Evolutionary conservation across 1,140 invertebrate species (phyloP).

Genomic region (Drosophila rhopaloa): DNA sequence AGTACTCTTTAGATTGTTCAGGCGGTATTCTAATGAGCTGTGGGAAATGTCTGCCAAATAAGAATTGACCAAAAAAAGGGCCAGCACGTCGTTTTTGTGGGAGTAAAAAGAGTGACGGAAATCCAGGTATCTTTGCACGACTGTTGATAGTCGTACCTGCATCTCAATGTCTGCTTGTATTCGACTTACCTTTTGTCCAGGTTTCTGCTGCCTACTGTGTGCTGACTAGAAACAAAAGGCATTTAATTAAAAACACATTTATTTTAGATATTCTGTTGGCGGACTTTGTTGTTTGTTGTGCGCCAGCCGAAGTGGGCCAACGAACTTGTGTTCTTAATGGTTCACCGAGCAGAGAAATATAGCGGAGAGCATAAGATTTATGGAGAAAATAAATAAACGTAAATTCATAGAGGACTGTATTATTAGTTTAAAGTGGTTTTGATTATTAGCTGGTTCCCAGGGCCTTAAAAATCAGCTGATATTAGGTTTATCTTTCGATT

Average conservation of each 20-base stretch:
- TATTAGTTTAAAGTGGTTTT: constrained; percentile 3
- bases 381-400: constrained; percentile 13
- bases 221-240: constrained; percentile 54
- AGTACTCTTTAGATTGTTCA: constrained; percentile 25
- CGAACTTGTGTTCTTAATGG: constrained; percentile 62
- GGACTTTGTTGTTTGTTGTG: constrained; percentile 45
- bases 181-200: constrained; percentile 46
- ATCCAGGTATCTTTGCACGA: constrained; percentile 12
- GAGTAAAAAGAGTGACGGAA: neutral
- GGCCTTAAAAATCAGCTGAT: neutral
- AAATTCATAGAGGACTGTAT: constrained; percentile 4
- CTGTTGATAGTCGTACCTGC: constrained; percentile 19
- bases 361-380: constrained; percentile 26
- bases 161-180: constrained; percentile 18
- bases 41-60: constrained; percentile 49
- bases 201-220: constrained; percentile 3
- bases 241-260: constrained; percentile 79
- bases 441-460: neutral
- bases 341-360: constrained; percentile 35
- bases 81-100: constrained; percentile 26
- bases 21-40: constrained; percentile 50
- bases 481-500: neutral
- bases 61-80: constrained; percentile 9
- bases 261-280: constrained; percentile 51
- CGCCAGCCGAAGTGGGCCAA: constrained; percentile 56